These are phyloP conservation scores for Spea bombifrons DNA, from an alignment of 2,113 vertebrate genomes.

Conservation along the genomic window DNA sequence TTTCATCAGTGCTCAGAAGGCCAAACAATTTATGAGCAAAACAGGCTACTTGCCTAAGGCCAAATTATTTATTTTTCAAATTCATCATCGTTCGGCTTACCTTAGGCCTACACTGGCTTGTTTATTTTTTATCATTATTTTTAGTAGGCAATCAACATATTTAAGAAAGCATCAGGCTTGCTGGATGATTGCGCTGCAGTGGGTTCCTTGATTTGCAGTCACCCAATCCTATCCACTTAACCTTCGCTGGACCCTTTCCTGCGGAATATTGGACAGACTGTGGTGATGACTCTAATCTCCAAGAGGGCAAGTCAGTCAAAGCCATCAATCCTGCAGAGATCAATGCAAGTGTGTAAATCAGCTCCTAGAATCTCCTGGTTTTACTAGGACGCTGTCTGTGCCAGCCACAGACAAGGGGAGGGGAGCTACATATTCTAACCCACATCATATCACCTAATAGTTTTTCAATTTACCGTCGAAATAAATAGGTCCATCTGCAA, in stretches of 20 bases:
- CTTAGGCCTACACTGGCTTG: slow-evolving; percentile 52
- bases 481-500: slow-evolving; percentile 8
- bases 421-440: slow-evolving; percentile 19
- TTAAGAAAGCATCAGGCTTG: slow-evolving; percentile 59
- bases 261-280: slow-evolving; percentile 55
- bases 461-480: slow-evolving; percentile 13
- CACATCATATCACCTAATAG: slow-evolving; percentile 16
- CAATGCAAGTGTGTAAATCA: slow-evolving; percentile 57
- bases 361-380: slow-evolving; percentile 57
- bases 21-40: slow-evolving; percentile 49
- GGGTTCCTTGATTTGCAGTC: slow-evolving; percentile 63
- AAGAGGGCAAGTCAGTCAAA: slow-evolving; percentile 44
- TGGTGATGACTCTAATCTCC: slow-evolving; percentile 42
- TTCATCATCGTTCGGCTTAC: slow-evolving; percentile 62
- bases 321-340: slow-evolving; percentile 34
- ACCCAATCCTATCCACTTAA: slow-evolving; percentile 62
- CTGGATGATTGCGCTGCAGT: slow-evolving; percentile 58
- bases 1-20: slow-evolving; percentile 44
- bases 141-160: slow-evolving; percentile 54
- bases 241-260: slow-evolving; percentile 64
- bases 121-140: slow-evolving; percentile 18
- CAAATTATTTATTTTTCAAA: slow-evolving; percentile 55
- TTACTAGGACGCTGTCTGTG: slow-evolving; percentile 7
- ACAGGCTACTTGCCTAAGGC: slow-evolving; percentile 59
- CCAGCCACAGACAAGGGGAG: background rate